Conservation (phyloP, 37 sponge, comb jelly and placozoan species). For the Aphrocallistes beatrix region DNA sequence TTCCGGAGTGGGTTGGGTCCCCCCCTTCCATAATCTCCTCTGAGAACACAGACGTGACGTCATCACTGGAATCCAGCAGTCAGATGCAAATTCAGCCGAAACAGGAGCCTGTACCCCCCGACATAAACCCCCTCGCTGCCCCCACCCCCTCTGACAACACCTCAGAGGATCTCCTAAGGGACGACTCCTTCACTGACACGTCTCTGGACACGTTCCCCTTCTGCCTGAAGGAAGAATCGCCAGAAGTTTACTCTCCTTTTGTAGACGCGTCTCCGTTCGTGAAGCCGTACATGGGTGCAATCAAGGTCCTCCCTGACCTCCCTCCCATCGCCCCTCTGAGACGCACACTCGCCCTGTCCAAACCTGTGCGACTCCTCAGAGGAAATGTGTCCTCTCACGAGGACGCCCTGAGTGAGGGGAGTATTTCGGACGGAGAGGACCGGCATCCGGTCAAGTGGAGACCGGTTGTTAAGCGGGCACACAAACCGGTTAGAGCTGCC, state of each 20-base stretch:
- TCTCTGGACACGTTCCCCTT: background rate
- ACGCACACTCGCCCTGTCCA: background rate
- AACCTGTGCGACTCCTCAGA: background rate
- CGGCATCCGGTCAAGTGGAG: too few species aligned
- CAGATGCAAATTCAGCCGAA: background rate
- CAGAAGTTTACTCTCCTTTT: background rate
- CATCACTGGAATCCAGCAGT: background rate
- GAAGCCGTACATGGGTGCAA: constrained; percentile 8
- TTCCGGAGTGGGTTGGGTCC: background rate
- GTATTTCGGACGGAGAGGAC: background rate
- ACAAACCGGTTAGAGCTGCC: too few species aligned
- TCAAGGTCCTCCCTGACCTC: background rate
- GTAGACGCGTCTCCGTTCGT: background rate
- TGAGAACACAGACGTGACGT: background rate
- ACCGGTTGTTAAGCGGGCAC: too few species aligned
- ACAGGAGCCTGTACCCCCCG: background rate
- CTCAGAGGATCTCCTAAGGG: constrained; percentile 14
- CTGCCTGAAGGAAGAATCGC: background rate
- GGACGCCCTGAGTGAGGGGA: background rate
- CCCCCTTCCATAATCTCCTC: background rate
- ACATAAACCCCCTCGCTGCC: background rate
- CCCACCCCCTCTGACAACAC: background rate
- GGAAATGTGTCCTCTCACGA: background rate
- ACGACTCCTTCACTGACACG: background rate
- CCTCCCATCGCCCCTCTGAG: background rate